Conservation (phyloP, 2,113 vertebrate species). For the Brachypodius melanocephalos region DNA sequence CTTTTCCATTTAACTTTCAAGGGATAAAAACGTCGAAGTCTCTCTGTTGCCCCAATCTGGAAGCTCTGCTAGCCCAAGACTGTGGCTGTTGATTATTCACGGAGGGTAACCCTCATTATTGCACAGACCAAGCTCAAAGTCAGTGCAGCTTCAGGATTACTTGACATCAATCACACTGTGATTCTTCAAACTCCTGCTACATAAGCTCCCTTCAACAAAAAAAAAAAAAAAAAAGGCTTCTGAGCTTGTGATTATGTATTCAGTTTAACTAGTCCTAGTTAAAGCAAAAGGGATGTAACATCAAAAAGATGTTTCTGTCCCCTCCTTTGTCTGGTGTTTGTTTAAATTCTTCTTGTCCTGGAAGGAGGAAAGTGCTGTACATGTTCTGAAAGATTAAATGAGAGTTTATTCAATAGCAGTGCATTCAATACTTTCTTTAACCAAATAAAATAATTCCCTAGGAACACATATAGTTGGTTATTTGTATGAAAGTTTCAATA, state of each 20-base stretch:
- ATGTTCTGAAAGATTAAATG: background rate
- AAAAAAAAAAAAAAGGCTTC: background rate
- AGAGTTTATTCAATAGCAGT: background rate
- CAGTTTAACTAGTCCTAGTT: background rate
- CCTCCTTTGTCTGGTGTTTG: background rate
- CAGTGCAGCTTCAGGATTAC: background rate
- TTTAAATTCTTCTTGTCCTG: background rate
- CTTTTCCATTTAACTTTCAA: background rate
- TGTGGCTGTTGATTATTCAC: background rate
- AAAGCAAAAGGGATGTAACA: background rate
- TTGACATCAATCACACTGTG: background rate
- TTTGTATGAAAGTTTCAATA: background rate
- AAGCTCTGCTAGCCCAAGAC: background rate
- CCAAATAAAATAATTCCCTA: background rate
- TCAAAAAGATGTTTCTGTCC: background rate
- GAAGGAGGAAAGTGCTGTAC: background rate
- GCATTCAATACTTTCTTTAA: background rate
- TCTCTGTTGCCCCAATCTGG: background rate
- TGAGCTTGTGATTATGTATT: background rate
- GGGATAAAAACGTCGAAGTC: background rate
- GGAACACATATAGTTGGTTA: background rate
- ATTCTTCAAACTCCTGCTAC: background rate
- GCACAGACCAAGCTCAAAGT: background rate
- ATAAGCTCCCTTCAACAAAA: background rate
- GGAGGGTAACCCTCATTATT: background rate